Conservation (phyloP, 2,888 invertebrate species). For the Apomyelois bistriatella region DNA sequence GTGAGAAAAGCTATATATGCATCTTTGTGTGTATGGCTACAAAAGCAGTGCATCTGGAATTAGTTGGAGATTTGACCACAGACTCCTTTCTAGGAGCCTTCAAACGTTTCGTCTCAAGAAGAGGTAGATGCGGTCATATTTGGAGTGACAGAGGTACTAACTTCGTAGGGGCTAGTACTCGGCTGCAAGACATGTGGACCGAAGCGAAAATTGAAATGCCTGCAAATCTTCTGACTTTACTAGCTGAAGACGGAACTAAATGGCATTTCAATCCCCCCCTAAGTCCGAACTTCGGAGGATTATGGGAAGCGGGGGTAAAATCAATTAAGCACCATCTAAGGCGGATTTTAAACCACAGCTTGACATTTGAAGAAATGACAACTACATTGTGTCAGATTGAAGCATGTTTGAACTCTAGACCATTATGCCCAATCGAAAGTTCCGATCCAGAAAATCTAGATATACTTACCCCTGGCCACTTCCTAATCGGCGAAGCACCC, state of each 20-base stretch:
- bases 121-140: slow-evolving; percentile 18
- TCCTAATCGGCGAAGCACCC: too few relatives aligned
- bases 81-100: slow-evolving; percentile 21
- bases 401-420: too few relatives aligned
- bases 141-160: slow-evolving; percentile 24
- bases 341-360: too few relatives aligned
- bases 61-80: slow-evolving; percentile 20
- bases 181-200: not conserved
- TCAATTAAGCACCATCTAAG: slow-evolving; percentile 17
- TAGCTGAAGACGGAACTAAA: slow-evolving; percentile 11
- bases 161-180: slow-evolving; percentile 17
- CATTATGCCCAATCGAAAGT: too few relatives aligned
- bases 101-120: slow-evolving; percentile 19
- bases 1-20: not conserved
- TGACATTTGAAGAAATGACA: too few relatives aligned
- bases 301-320: slow-evolving; percentile 25
- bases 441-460: too few relatives aligned
- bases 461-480: too few relatives aligned
- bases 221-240: not conserved
- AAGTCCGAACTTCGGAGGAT: slow-evolving; percentile 19
- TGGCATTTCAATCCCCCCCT: slow-evolving; percentile 16
- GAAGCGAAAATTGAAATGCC: not conserved
- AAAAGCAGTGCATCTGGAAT: slow-evolving; percentile 20
- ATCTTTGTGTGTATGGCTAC: slow-evolving; percentile 18
- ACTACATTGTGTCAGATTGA: too few relatives aligned